These are phyloP conservation scores for Drosophila demipolita DNA, from an alignment of 2,888 invertebrate genomes.

Conservation along the genomic window DNA sequence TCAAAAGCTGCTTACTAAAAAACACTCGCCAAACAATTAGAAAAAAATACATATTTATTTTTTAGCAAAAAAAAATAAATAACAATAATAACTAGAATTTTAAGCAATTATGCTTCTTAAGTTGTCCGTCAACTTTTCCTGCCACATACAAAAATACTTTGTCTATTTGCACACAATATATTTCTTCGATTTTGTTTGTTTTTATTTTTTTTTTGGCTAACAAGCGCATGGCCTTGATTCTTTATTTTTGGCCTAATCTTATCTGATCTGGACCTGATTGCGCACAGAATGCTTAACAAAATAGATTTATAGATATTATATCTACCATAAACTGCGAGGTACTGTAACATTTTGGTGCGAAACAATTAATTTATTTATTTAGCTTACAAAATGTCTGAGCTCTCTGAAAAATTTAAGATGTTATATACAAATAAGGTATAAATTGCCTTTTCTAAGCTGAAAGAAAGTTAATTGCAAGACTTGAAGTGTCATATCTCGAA, in stretches of 20 bases:
- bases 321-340: conserved; percentile 20
- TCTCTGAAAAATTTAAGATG: background rate
- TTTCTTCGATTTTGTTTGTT: conserved; percentile 7
- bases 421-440: conserved; percentile 2
- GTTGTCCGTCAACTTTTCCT: conserved; percentile 39
- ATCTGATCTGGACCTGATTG: conserved; percentile 32
- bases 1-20: conserved; percentile 59
- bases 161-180: background rate
- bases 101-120: conserved; percentile 52
- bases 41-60: conserved; percentile 19
- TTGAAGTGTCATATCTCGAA: background rate
- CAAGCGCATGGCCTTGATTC: conserved; percentile 60
- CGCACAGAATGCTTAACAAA: conserved; percentile 19
- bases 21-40: conserved; percentile 34
- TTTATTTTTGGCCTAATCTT: conserved; percentile 48
- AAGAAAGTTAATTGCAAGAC: conserved; percentile 9
- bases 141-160: conserved; percentile 17
- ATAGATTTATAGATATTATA: background rate
- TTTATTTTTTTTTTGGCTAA: conserved; percentile 41
- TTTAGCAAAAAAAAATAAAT: conserved; percentile 6
- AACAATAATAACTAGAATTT: conserved; percentile 27
- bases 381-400: conserved; percentile 22
- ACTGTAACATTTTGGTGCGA: conserved; percentile 27
- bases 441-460: background rate
- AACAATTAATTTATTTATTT: conserved; percentile 11